Base-by-base conservation (phyloP, 1,140 invertebrate species). In the Geopemphigus sp. region DNA sequence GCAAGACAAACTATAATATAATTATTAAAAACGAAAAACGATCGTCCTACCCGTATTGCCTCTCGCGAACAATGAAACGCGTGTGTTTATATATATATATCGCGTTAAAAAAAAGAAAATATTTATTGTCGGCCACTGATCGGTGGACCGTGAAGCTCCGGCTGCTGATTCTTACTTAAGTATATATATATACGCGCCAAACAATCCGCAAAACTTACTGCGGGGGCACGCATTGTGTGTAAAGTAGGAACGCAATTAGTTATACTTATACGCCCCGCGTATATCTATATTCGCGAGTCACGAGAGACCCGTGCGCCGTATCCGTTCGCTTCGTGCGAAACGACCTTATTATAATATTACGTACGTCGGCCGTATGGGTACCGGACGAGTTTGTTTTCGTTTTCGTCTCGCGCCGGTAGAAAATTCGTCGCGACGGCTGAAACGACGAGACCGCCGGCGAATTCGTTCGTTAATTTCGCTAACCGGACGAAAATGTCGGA, bases 191-290 rank as follows among this genome's bases (percentile, higher is more conserved):
- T 14, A 17, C 15, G 26, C 6, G 32, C 24, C 5, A 32, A 15
- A 68, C 1, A 14, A 22, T 24, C 45, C 11, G 22, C 22, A 50
- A 66, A 50, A 68, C 66, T 68, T 26, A 68, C 22, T 14, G 66
- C 14, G 24, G n/a, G n/a, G n/a, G 32, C 8, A 39, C 22, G 12
- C 15, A 68, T 68, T 68, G 66, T 68, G 64, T 68, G 45, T 68
- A 68, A 68, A 68, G 66, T 68, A 68, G 66, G 66, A 68, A 26
- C 47, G 66, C 66, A 68, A 68, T 68, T 68, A 68, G 66, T 68
- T 68, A 50, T 32, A 63, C 24, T 5, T 29, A 59, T 39, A 8
- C 8, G 24, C 15, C 19, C 17, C 26, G 10, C 22, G n/a, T 57
- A 57, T 56, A 56, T 56, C 22, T n/a, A 56, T 39, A 17, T 24